Base-by-base conservation (phyloP, 2,797 vertebrate genomes). In the Macropodus opercularis region DNA sequence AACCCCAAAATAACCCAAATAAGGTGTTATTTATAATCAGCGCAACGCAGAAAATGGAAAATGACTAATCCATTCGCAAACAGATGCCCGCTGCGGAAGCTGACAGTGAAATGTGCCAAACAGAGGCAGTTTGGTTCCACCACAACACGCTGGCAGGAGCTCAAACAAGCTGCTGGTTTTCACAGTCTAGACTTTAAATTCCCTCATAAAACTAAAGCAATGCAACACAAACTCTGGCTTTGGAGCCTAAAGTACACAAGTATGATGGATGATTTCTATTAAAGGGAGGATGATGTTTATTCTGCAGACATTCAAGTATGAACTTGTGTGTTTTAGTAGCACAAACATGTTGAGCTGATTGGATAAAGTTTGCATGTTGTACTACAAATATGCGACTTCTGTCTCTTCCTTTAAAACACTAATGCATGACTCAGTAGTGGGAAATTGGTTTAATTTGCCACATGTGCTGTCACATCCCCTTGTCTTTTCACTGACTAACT, bases 141-240 rank as follows among this genome's bases (percentile, higher is more conserved):
- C 65, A 70, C 74, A 83, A 85, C 75, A 86, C 66, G 74, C 27
- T 83, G 81, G 80, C 81, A 77, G 19, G 14, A 15, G 53, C 59
- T 77, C 83, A 86, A 86, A 84, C 74, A 80, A 81, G 74, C 64
- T 43, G 59, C 57, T 63, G 69, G 27, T 70, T 77, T 65, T 77
- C 69, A 74, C 23, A 65, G 81, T 85, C 82, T 86, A 81, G 82
- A 90, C 85, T 68, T 70, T 72, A 83, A 77, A 71, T 65, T 39
- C 50, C 55, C 67, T 46, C 42, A 62, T 77, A 85, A 85, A 87
- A 74, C 36, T 12, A 43, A 59, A 78, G 40, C 63, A 76, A 81
- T 69, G 75, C 53, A 51, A 35, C 34, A 50, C 34, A 47, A 70
- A 82, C 64, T 67, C 68, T 29, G 19, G 46, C 49, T 54, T 46